Base-by-base conservation (phyloP, 2,797 vertebrate genomes). In the Xyrichtys novacula region DNA sequence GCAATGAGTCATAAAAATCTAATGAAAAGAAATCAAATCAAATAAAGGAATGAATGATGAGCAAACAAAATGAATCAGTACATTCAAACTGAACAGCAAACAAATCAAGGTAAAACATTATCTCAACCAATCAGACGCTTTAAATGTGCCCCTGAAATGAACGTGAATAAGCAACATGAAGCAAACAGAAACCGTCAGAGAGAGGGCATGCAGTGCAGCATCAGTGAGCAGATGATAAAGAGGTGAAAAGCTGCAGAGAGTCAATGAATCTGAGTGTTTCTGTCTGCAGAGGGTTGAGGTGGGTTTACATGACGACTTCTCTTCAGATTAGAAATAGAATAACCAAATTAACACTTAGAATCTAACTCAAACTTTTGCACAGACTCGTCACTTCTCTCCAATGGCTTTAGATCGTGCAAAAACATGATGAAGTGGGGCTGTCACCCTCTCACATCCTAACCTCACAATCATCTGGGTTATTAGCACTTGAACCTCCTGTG, bases 1-100 rank as follows among this genome's bases (percentile, higher is more conserved):
- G 86, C 86, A 90, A 94, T 91, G 89, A 92, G 72, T 89, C 89
- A 92, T 90, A 91, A 83, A 91, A 87, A 92, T 94, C 93, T 94
- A 93, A 93, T 92, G 79, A 94, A 92, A 89, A 91, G 80, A 92
- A 93, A 91, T 88, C 88, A 93, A 92, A 90, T 92, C 78, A 92
- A 92, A 91, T 81, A 71, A 92, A 89, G 22, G 79, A 91, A 91
- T 84, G 81, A 88, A 89, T 52, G 87, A 86, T 83, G 88, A 82
- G 71, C 76, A 90, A 89, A 87, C 71, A 89, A 92, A 92, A 92
- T 65, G 48, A 91, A 80, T 79, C 75, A 87, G 49, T 81, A 87
- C 75, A 86, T 86, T 89, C 46, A 80, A 91, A 91, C 88, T 78
- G 68, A 90, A 86, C 26, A 75, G 75, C 65, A 83, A 87, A 84